Percentiles rank a stretch among this genome's conserved stretches.
Conservation (phyloP, 2,797 vertebrate genomes). For the Naso thynnoides region DNA sequence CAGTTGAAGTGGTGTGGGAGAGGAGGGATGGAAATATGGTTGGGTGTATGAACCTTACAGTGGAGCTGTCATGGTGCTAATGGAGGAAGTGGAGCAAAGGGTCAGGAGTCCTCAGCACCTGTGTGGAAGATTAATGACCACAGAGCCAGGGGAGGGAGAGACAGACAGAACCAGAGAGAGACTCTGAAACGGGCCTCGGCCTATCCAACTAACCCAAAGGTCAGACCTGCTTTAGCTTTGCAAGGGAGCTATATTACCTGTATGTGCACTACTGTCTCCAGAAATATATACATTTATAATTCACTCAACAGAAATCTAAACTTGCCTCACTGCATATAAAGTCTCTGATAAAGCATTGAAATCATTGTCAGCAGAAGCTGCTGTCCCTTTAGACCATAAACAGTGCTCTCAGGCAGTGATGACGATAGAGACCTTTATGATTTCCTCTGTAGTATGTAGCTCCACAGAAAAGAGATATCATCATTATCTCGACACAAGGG, state of each 20-base stretch:
- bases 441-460: slow-evolving; percentile 77
- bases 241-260: slow-evolving; percentile 39
- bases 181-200: slow-evolving; percentile 49
- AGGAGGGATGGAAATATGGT: slow-evolving; percentile 71
- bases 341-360: slow-evolving; percentile 39
- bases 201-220: slow-evolving; percentile 62
- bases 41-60: slow-evolving; percentile 74
- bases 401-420: slow-evolving; percentile 70
- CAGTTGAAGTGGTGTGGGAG: slow-evolving; percentile 52
- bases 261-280: slow-evolving; percentile 7
- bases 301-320: slow-evolving; percentile 39
- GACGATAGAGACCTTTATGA: slow-evolving; percentile 75
- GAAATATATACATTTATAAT: slow-evolving; percentile 36
- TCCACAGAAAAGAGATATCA: slow-evolving; percentile 81
- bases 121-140: slow-evolving; percentile 83
- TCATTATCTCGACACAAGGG: slow-evolving; percentile 82
- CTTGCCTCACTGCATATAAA: slow-evolving; percentile 21
- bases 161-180: slow-evolving; percentile 61
- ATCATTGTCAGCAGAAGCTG: slow-evolving; percentile 73
- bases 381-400: slow-evolving; percentile 69
- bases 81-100: slow-evolving; percentile 81
- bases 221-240: slow-evolving; percentile 56
- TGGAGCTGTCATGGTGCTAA: slow-evolving; percentile 80
- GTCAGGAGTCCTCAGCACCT: slow-evolving; percentile 81
- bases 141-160: slow-evolving; percentile 67